These are phyloP conservation scores for Riparia riparia DNA, from an alignment of 2,113 vertebrate species.

Conservation along the genomic window DNA sequence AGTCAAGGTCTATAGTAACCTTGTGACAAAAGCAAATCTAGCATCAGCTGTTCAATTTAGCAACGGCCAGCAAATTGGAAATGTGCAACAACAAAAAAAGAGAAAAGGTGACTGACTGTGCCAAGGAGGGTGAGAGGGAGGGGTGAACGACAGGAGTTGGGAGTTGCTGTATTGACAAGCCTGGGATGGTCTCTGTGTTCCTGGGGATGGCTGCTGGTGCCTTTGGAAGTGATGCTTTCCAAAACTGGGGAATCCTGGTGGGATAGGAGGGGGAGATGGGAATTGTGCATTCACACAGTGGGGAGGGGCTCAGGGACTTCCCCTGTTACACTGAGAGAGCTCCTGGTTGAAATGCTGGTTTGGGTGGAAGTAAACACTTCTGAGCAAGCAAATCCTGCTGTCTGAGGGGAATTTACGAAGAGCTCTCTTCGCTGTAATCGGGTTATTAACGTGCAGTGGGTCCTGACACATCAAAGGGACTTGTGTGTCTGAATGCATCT, in stretches of 20 bases:
- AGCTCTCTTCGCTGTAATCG: neutral
- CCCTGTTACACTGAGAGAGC: fast-evolving
- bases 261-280: neutral
- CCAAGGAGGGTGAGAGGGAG: neutral
- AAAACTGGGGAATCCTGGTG: neutral
- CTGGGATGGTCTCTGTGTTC: fast-evolving
- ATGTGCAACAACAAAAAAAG: neutral
- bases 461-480: conserved; percentile 12
- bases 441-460: neutral
- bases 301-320: neutral
- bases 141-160: neutral
- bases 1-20: conserved; percentile 13
- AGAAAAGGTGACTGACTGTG: neutral
- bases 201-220: neutral
- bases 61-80: neutral
- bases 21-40: conserved; percentile 24
- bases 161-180: neutral
- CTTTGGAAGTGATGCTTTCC: neutral
- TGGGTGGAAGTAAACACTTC: neutral
- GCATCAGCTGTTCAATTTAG: neutral
- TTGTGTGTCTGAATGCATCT: neutral
- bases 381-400: neutral
- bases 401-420: neutral
- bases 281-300: neutral
- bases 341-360: neutral